phyloP scores from a whole-genome alignment of 2,113 vertebrate species.

The Anoura caudifer region DNA sequence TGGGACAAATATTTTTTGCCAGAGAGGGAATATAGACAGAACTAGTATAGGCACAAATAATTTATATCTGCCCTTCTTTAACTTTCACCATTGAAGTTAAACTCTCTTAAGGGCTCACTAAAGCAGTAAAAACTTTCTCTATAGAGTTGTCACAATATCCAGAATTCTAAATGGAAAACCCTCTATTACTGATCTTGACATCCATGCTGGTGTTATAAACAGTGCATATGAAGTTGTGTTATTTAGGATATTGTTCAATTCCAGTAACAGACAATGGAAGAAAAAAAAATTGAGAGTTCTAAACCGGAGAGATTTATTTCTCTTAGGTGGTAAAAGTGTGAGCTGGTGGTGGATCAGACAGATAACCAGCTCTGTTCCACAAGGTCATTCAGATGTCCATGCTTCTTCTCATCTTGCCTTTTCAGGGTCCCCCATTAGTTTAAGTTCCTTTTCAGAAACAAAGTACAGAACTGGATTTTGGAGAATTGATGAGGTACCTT shows the following conservation, averaged over 20 bases:
- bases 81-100: neutral
- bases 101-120: neutral
- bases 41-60: neutral
- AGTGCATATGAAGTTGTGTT: neutral
- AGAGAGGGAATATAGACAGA: neutral
- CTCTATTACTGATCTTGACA: neutral
- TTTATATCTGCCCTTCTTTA: neutral
- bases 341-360: neutral
- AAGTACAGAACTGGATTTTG: neutral
- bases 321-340: neutral
- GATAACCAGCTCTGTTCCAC: neutral
- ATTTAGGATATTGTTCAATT: neutral
- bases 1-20: neutral
- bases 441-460: constrained; percentile 50
- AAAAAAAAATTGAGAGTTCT: neutral
- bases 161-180: constrained; percentile 7
- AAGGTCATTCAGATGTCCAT: neutral
- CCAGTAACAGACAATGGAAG: neutral
- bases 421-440: neutral
- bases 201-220: neutral
- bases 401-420: constrained; percentile 19
- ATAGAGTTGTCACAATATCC: neutral
- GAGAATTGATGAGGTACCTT: constrained; percentile 62
- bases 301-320: constrained; percentile 1
- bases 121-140: neutral